These are phyloP conservation scores for Elegia similella DNA, from an alignment of 2,888 invertebrate species.

Conservation along the genomic window DNA sequence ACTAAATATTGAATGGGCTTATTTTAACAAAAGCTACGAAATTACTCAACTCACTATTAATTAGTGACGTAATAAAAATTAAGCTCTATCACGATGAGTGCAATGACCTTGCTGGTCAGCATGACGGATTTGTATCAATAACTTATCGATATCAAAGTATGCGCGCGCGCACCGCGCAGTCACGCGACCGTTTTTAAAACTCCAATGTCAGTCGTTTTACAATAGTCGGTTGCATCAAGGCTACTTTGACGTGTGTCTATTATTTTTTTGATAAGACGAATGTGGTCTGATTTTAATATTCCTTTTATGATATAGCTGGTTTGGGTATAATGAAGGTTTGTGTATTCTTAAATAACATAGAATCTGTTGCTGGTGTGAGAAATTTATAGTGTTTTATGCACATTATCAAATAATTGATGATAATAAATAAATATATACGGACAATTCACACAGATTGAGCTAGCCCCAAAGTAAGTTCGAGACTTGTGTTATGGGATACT, in stretches of 20 bases:
- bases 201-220: slow-evolving; percentile 21
- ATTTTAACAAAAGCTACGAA: not conserved
- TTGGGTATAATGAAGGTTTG: not conserved
- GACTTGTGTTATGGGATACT: too few relatives aligned
- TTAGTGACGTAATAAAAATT: slow-evolving; percentile 9
- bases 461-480: too few relatives aligned
- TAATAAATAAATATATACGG: too few relatives aligned
- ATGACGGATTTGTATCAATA: slow-evolving; percentile 48
- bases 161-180: slow-evolving; percentile 30
- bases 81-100: slow-evolving; percentile 36
- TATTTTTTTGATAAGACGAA: not conserved
- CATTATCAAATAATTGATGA: too few relatives aligned
- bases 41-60: not conserved
- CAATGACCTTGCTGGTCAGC: slow-evolving; percentile 46
- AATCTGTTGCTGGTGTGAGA: too few relatives aligned
- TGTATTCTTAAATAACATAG: not conserved
- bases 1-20: too few relatives aligned
- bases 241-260: slow-evolving; percentile 4
- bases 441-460: too few relatives aligned
- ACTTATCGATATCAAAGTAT: slow-evolving; percentile 28
- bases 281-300: not conserved
- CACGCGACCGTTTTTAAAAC: slow-evolving; percentile 30
- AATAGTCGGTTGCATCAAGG: slow-evolving; percentile 10
- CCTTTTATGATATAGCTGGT: not conserved
- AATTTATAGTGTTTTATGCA: not conserved